Conservation (phyloP, 2,888 invertebrate species). For the Ophion ventricosus region DNA sequence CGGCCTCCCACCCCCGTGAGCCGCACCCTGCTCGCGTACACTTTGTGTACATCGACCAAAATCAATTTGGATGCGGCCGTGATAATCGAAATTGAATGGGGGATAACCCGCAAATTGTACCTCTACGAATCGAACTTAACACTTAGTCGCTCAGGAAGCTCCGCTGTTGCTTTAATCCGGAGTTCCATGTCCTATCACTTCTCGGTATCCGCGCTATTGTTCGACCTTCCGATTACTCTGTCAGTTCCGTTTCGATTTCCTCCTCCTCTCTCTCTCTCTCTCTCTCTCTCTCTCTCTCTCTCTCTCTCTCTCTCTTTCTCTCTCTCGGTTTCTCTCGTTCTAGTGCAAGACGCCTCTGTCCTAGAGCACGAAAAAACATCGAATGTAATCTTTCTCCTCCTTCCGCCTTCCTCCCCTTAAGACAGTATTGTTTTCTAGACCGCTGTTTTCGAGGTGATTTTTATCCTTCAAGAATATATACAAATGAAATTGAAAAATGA, state of each 20-base stretch:
- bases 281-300: slow-evolving; percentile 20
- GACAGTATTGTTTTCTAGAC: too few species aligned
- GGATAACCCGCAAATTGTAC: slow-evolving; percentile 43
- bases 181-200: background rate
- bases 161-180: background rate
- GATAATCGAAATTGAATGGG: slow-evolving; percentile 43
- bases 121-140: slow-evolving; percentile 24
- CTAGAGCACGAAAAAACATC: too few species aligned
- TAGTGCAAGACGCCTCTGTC: too few species aligned
- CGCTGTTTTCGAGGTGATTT: too few species aligned
- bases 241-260: background rate
- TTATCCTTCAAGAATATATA: too few species aligned
- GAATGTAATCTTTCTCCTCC: too few species aligned
- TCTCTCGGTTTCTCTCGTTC: background rate
- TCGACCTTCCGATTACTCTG: background rate
- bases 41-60: slow-evolving; percentile 23
- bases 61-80: slow-evolving; percentile 38
- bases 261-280: background rate
- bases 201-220: background rate
- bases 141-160: background rate
- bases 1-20: too few species aligned
- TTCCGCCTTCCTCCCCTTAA: too few species aligned
- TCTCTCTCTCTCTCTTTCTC: background rate
- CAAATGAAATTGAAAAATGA: too few species aligned
- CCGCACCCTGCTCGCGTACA: background rate